These are phyloP conservation scores for Notechis scutatus DNA, from an alignment of 2,113 vertebrate species.

Conservation along the genomic window DNA sequence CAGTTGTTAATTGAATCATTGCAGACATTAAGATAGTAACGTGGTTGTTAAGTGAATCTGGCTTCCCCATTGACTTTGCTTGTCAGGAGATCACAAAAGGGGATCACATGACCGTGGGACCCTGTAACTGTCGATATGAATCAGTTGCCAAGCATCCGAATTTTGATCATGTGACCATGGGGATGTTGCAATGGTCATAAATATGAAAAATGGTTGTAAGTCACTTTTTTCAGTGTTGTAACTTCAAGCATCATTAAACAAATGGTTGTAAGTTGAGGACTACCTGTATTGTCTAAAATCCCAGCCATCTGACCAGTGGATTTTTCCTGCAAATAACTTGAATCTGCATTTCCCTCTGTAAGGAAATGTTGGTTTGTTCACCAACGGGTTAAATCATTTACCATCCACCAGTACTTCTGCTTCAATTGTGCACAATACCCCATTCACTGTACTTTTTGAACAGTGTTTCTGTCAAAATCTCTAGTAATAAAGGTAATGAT, in stretches of 20 bases:
- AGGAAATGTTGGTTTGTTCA: neutral
- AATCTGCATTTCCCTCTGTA: neutral
- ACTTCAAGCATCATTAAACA: neutral
- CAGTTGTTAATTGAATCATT: neutral
- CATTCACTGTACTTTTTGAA: conserved; percentile 14
- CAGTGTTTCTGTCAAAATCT: conserved; percentile 40
- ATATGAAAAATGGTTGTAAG: neutral
- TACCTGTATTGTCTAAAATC: neutral
- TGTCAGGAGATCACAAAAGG: neutral
- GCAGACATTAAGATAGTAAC: neutral
- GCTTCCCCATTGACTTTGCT: neutral
- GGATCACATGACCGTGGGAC: neutral
- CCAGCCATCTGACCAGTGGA: neutral
- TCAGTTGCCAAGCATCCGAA: neutral
- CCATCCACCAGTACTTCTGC: neutral
- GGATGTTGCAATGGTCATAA: neutral
- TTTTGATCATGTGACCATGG: neutral
- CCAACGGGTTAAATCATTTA: neutral
- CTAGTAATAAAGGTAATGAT: conserved; percentile 14
- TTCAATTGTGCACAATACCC: neutral
- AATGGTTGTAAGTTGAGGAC: neutral
- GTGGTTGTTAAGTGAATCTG: neutral
- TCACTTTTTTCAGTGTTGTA: neutral
- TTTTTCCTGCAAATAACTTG: neutral
- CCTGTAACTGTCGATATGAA: neutral